phyloP scores from a whole-genome alignment of 2,888 invertebrate genomes.

The Leptopilina myrica region DNA sequence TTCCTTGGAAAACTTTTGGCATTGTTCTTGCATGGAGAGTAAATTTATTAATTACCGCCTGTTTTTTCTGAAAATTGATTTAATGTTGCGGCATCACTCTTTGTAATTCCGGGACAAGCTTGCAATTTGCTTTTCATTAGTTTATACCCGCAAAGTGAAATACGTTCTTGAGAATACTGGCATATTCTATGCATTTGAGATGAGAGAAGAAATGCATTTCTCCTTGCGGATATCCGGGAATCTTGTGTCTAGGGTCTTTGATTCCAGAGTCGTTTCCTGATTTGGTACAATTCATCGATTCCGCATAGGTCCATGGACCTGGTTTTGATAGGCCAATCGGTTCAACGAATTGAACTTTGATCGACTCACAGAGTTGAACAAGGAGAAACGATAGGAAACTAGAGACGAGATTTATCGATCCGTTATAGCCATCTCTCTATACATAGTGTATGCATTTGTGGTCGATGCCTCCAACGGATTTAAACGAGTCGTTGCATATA shows the following conservation, averaged over 20 bases:
- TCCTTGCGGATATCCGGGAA: constrained; percentile 18
- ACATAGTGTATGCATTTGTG: constrained; percentile 33
- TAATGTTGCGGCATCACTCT: background rate
- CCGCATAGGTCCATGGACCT: constrained; percentile 18
- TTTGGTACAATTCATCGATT: constrained; percentile 32
- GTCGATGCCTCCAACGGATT: constrained; percentile 32
- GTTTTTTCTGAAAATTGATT: background rate
- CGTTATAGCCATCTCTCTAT: constrained; percentile 8
- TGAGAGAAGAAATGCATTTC: constrained; percentile 26
- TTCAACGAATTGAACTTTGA: constrained; percentile 39
- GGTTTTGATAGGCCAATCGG: constrained; percentile 40
- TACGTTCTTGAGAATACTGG: constrained; percentile 28
- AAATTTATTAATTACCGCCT: too few relatives aligned
- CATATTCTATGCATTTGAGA: constrained; percentile 39
- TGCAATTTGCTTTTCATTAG: constrained; percentile 37
- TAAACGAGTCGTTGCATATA: constrained; percentile 37
- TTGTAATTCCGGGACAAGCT: constrained; percentile 23
- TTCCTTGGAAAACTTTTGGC: too few relatives aligned
- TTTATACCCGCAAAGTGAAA: constrained; percentile 23
- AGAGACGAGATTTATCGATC: constrained; percentile 38
- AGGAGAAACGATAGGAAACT: constrained; percentile 36
- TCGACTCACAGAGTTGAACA: constrained; percentile 21
- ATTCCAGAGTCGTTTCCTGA: constrained; percentile 7
- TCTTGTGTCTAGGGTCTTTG: constrained; percentile 20
- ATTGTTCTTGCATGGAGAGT: too few relatives aligned